Conservation (phyloP, 2,113 vertebrate genomes). For the Charina bottae region DNA sequence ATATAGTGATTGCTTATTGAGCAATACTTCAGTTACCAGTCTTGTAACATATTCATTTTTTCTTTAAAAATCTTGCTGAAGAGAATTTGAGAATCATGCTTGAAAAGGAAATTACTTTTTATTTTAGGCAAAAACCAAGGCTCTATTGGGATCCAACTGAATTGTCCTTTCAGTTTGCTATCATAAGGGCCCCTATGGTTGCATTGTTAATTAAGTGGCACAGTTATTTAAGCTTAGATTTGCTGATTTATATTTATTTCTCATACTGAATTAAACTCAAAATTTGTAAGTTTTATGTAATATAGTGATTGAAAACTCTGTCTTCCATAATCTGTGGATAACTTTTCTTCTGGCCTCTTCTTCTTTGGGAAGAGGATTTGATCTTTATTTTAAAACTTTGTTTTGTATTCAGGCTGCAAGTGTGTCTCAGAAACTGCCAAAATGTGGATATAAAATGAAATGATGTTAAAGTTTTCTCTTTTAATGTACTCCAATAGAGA, state of each 20-base stretch:
- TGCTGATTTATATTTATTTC: neutral
- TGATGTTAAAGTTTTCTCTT: neutral
- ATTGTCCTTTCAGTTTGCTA: neutral
- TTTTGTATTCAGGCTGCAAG: neutral
- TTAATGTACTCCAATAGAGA: neutral
- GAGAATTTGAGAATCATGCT: neutral
- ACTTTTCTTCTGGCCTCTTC: neutral
- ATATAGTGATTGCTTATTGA: neutral
- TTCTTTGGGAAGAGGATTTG: constrained; percentile 20
- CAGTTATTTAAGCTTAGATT: neutral
- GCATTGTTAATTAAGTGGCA: neutral
- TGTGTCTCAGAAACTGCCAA: neutral
- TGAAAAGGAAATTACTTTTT: neutral
- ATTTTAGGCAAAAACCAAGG: neutral
- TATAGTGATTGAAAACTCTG: neutral
- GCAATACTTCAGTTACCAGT: neutral
- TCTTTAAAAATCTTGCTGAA: neutral
- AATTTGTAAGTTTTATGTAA: neutral
- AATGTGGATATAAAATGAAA: neutral
- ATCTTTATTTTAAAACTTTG: neutral
- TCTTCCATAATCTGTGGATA: fast-evolving
- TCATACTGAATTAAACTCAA: neutral
- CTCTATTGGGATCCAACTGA: neutral
- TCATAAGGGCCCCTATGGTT: neutral
- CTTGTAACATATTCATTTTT: neutral